These are phyloP conservation scores for Drosophila orena DNA, from an alignment of 1,140 invertebrate species.

Conservation along the genomic window DNA sequence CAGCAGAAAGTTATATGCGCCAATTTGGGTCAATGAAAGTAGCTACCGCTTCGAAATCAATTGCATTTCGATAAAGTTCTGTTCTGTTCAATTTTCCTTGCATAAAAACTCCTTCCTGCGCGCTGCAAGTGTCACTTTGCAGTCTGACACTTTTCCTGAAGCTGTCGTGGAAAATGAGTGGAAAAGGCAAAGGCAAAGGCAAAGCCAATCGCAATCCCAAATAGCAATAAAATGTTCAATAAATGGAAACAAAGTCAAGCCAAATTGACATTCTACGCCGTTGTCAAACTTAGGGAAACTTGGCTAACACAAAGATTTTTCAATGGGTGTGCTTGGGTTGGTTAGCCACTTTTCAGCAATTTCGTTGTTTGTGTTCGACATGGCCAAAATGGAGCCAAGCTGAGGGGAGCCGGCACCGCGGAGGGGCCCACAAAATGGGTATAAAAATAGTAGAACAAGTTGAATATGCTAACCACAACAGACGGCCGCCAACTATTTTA, in stretches of 20 bases:
- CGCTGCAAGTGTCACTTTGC: constrained; percentile 45
- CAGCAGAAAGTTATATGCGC: constrained; percentile 64
- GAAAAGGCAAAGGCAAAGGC: constrained; percentile 15
- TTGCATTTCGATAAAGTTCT: constrained; percentile 77
- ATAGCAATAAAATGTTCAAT: constrained; percentile 71
- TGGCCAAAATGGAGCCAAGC: constrained; percentile 20
- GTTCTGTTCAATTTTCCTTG: background rate
- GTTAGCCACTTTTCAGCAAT: constrained; percentile 54
- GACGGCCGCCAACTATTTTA: constrained; percentile 78
- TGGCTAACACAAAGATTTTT: constrained; percentile 28
- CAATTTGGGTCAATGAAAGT: constrained; percentile 81
- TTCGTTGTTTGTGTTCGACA: constrained; percentile 65
- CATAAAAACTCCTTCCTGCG: constrained; percentile 6
- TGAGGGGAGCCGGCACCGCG: background rate
- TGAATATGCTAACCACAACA: constrained; percentile 75
- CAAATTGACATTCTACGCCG: constrained; percentile 25
- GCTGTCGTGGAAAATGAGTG: constrained; percentile 41
- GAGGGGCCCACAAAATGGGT: constrained; percentile 17
- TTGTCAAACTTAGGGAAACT: constrained; percentile 14
- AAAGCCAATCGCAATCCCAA: constrained; percentile 42
- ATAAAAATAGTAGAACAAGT: constrained; percentile 60
- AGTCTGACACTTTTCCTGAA: constrained; percentile 54
- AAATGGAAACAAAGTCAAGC: constrained; percentile 66
- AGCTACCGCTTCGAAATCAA: constrained; percentile 66
- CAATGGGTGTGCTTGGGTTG: background rate